Percentiles rank a stretch among this genome's conserved stretches.
These are phyloP conservation scores for Cloeon dipterum DNA, from an alignment of 2,888 invertebrate species.

Conservation along the genomic window DNA sequence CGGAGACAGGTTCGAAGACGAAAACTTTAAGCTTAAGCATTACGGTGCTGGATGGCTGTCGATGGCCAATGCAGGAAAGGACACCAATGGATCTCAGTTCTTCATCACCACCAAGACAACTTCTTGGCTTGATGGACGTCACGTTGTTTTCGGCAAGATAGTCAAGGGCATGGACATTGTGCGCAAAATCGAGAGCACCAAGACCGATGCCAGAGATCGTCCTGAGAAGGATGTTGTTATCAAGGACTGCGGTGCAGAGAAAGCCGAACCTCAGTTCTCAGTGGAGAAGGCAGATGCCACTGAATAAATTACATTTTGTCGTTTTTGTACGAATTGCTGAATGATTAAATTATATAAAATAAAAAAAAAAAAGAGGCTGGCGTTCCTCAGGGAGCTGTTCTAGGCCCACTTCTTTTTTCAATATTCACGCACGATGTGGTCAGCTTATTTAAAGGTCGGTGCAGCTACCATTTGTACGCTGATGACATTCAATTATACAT, in stretches of 20 bases:
- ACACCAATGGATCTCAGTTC: slow-evolving; percentile 96
- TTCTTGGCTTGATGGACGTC: slow-evolving; percentile 78
- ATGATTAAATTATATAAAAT: no score
- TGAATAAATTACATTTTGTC: no score
- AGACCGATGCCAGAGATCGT: slow-evolving; percentile 54
- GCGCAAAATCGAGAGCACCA: slow-evolving; percentile 50
- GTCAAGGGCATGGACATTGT: slow-evolving; percentile 68
- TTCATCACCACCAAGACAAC: slow-evolving; percentile 82
- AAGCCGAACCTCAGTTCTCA: slow-evolving; percentile 54
- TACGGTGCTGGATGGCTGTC: slow-evolving; percentile 93
- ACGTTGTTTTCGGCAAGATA: slow-evolving; percentile 96
- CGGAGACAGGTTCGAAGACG: slow-evolving; percentile 81
- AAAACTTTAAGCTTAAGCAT: slow-evolving; percentile 94
- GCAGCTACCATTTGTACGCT: no score
- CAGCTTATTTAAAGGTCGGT: no score
- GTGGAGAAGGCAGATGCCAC: slow-evolving; percentile 64
- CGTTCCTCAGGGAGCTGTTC: no score
- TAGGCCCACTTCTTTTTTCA: no score
- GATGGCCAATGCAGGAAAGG: slow-evolving; percentile 96
- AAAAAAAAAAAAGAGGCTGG: no score
- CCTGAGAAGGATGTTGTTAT: slow-evolving; percentile 69
- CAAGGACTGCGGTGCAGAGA: slow-evolving; percentile 48
- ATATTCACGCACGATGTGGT: no score
- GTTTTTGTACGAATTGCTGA: no score
- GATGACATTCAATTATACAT: no score